Evolutionary conservation across 2,797 vertebrate species (phyloP).

Genomic region (Lepilemur septentrionalis): DNA sequence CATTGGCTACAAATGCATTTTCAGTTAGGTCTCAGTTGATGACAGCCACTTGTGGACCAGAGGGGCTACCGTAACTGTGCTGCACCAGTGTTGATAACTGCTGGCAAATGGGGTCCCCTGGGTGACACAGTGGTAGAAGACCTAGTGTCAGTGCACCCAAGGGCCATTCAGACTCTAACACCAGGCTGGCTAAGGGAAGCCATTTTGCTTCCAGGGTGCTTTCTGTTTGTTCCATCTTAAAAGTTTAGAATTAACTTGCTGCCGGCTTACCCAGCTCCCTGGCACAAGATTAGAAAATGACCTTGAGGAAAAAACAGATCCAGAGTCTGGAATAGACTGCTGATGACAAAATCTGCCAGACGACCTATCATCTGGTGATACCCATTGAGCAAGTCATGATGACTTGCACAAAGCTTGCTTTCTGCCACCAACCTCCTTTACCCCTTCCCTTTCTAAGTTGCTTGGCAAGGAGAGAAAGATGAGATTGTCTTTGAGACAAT

Average conservation of each 20-base stretch:
- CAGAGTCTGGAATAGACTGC: not conserved
- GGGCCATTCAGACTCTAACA: not conserved
- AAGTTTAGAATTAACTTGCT: not conserved
- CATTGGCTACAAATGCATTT: not conserved
- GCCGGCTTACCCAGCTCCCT: not conserved
- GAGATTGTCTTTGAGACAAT: not conserved
- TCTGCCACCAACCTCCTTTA: not conserved
- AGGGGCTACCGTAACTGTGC: fast-evolving
- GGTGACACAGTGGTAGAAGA: not conserved
- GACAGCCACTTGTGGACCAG: not conserved
- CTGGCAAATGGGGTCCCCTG: not conserved
- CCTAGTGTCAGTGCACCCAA: not conserved
- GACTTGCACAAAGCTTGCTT: not conserved
- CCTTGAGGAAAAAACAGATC: not conserved
- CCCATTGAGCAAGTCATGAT: not conserved
- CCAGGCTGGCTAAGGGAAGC: not conserved
- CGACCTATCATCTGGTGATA: not conserved
- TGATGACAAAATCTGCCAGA: not conserved
- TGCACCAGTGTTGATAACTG: not conserved
- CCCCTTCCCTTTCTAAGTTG: not conserved
- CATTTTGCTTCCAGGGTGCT: not conserved
- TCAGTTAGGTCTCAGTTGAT: not conserved
- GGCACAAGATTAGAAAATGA: not conserved
- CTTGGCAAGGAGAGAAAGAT: not conserved
- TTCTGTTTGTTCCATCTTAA: not conserved